A percentile compares a stretch with the other conserved stretches of the same genome.
Conservation (phyloP, 1,140 invertebrate species). For the Bemisia tabaci region DNA sequence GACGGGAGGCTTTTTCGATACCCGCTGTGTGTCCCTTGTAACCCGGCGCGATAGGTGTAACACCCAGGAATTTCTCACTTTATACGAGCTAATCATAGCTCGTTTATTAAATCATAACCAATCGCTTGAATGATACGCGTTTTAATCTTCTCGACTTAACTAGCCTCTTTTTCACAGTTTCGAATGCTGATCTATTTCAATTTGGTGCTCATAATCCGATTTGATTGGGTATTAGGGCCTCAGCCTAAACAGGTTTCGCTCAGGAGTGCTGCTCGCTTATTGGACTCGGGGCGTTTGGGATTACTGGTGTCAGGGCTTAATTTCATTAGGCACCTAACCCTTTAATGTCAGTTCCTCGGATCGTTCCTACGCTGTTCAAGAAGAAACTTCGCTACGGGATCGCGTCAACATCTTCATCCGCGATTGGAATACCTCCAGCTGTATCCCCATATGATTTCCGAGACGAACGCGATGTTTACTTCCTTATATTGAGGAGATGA, state of each 20-base stretch:
- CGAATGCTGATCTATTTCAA: neutral
- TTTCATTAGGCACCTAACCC: neutral
- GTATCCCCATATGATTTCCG: too few species aligned
- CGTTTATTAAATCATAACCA: neutral
- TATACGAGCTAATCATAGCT: neutral
- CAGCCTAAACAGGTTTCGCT: neutral
- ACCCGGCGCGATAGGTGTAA: neutral
- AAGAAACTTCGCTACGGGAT: too few species aligned
- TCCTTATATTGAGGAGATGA: too few species aligned
- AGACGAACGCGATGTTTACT: too few species aligned
- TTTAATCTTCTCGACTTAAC: neutral
- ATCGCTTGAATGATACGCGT: neutral
- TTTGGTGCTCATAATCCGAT: neutral
- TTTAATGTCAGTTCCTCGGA: neutral
- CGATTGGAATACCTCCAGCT: too few species aligned
- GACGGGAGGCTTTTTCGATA: neutral
- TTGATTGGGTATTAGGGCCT: neutral
- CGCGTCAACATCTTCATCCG: too few species aligned
- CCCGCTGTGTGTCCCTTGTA: neutral
- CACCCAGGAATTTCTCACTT: neutral
- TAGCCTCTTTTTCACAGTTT: neutral
- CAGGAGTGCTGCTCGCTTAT: neutral
- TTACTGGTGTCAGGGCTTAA: neutral
- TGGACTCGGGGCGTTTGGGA: too few species aligned
- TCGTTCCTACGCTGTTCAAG: too few species aligned